A percentile compares a stretch with the other conserved stretches of the same genome.
Evolutionary conservation across 2,888 invertebrate genomes (phyloP).

Genomic region (Lasioglossum leucozonium): DNA sequence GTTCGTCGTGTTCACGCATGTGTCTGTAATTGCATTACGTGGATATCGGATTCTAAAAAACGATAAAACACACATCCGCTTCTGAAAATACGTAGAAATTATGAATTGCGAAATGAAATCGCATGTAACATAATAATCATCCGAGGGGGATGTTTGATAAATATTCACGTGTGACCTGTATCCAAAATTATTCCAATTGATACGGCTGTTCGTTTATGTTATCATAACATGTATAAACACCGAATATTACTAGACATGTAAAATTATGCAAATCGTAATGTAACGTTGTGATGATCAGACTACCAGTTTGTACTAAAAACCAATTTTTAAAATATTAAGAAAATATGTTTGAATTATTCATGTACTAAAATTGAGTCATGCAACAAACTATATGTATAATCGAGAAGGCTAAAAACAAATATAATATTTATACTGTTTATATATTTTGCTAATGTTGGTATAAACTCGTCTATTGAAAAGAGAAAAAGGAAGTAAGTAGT

Average conservation of each 20-base stretch:
- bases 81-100: background rate
- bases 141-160: background rate
- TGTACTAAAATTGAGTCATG: too few relatives aligned
- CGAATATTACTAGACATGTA: background rate
- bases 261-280: background rate
- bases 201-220: background rate
- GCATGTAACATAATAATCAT: background rate
- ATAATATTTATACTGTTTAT: too few relatives aligned
- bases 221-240: background rate
- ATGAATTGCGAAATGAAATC: background rate
- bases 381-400: too few relatives aligned
- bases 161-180: background rate
- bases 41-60: background rate
- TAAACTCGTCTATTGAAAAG: background rate
- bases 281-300: background rate
- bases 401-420: too few relatives aligned
- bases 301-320: too few relatives aligned
- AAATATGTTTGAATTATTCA: too few relatives aligned
- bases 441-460: too few relatives aligned
- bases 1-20: too few relatives aligned
- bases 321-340: too few relatives aligned
- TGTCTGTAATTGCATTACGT: too few relatives aligned
- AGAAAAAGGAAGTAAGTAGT: background rate
- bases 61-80: background rate
- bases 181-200: background rate